Percentiles rank a stretch among this genome's conserved stretches.
phyloP scores from a whole-genome alignment of 2,797 vertebrate species.

The Catharus ustulatus region DNA sequence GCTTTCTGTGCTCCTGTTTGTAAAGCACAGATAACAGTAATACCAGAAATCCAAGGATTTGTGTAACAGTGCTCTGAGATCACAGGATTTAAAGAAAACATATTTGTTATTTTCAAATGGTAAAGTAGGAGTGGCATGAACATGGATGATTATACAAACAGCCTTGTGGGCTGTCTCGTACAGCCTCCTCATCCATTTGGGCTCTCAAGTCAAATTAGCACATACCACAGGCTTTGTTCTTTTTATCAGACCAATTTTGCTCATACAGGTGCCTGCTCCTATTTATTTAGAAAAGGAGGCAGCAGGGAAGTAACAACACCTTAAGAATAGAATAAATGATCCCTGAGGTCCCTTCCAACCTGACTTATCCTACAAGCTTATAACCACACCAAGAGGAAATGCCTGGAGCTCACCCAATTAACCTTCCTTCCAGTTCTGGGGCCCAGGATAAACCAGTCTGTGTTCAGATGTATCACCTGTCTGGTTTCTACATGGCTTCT shows the following conservation, averaged over 20 bases:
- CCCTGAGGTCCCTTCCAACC: background rate
- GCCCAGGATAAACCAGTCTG: conserved; percentile 1
- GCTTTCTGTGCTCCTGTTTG: background rate
- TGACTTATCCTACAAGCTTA: background rate
- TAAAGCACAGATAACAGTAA: background rate
- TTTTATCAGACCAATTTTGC: background rate
- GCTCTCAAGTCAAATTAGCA: background rate
- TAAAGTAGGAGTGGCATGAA: background rate
- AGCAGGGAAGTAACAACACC: background rate
- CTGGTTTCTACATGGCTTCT: background rate
- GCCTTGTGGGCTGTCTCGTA: background rate
- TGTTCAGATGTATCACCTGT: background rate
- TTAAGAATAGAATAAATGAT: background rate
- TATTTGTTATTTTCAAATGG: background rate
- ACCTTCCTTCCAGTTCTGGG: conserved; percentile 24
- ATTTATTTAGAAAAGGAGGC: background rate
- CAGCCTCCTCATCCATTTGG: background rate
- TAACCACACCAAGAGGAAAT: conserved; percentile 32
- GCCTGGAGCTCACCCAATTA: background rate
- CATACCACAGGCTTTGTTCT: background rate
- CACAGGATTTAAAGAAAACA: background rate
- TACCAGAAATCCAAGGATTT: background rate
- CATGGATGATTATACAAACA: background rate
- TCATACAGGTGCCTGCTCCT: background rate
- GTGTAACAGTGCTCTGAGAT: background rate